These are phyloP conservation scores for Leucoraja ocellata DNA, from an alignment of 2,797 vertebrate genomes.

Conservation along the genomic window DNA sequence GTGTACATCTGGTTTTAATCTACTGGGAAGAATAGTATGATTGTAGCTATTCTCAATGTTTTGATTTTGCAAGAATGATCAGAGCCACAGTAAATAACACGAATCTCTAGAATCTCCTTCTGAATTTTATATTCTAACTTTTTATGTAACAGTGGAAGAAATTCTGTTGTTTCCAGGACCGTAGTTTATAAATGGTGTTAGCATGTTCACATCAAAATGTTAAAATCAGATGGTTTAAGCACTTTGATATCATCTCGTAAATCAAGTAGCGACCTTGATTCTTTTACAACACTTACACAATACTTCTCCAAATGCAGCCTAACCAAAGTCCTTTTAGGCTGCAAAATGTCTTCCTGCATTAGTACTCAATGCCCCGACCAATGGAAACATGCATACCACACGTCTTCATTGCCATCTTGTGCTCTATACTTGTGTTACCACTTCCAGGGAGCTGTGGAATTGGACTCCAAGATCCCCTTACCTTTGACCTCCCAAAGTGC, in stretches of 20 bases:
- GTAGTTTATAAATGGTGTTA: neutral
- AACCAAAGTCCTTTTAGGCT: too few relatives aligned
- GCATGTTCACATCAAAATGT: neutral
- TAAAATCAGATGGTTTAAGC: neutral
- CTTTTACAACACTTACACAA: neutral
- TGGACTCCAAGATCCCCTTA: too few relatives aligned
- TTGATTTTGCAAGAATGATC: slow-evolving; percentile 9
- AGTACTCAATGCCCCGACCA: too few relatives aligned
- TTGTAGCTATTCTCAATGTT: slow-evolving; percentile 21
- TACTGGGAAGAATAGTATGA: neutral
- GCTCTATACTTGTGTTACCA: too few relatives aligned
- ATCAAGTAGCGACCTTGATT: neutral
- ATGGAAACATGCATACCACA: too few relatives aligned
- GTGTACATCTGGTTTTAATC: slow-evolving; percentile 27
- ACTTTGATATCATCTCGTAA: neutral
- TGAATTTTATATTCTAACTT: neutral
- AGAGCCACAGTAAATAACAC: neutral
- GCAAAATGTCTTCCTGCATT: too few relatives aligned
- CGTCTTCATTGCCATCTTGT: too few relatives aligned
- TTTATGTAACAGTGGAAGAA: neutral
- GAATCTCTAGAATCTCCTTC: neutral
- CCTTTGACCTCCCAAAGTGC: too few relatives aligned
- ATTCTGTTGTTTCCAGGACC: neutral
- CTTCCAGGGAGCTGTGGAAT: too few relatives aligned
- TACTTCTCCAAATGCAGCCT: too few relatives aligned